Conservation (phyloP, 37 sponge, comb jelly and placozoan genomes). For the Mnemiopsis leidyi region DNA sequence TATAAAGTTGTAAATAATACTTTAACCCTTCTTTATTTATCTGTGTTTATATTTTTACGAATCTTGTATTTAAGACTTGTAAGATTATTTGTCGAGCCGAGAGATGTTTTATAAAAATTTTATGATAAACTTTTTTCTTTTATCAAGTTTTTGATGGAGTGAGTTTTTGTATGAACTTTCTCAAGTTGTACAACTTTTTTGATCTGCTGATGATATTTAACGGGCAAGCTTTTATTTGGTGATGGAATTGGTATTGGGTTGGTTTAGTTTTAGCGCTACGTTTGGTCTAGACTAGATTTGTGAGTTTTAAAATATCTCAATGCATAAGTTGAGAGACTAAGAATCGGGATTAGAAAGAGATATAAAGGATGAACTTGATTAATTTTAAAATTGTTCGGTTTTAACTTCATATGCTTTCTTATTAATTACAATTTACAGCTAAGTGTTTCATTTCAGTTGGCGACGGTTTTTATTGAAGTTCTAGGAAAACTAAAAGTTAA, state of each 20-base stretch:
- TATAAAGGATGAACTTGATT: neutral
- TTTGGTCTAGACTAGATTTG: no score
- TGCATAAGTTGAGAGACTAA: no score
- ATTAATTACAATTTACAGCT: neutral
- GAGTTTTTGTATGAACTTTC: no score
- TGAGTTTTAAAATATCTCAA: no score
- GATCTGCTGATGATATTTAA: neutral
- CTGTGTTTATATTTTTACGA: constrained; percentile 23
- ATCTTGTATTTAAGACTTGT: neutral
- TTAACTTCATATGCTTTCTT: neutral
- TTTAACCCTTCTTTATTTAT: constrained; percentile 19
- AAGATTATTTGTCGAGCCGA: neutral
- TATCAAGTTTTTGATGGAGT: neutral
- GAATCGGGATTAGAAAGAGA: neutral
- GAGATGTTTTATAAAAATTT: neutral
- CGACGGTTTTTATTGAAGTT: no score
- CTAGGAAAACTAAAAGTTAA: no score
- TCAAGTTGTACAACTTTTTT: neutral
- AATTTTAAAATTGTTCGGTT: neutral
- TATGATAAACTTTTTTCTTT: neutral
- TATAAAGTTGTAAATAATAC: constrained; percentile 25
- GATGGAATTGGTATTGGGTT: neutral
- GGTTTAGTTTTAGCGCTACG: neutral
- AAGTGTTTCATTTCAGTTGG: neutral
- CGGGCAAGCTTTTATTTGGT: no score